phyloP scores from a whole-genome alignment of 2,113 vertebrate genomes.

The Tragelaphus imberbis region DNA sequence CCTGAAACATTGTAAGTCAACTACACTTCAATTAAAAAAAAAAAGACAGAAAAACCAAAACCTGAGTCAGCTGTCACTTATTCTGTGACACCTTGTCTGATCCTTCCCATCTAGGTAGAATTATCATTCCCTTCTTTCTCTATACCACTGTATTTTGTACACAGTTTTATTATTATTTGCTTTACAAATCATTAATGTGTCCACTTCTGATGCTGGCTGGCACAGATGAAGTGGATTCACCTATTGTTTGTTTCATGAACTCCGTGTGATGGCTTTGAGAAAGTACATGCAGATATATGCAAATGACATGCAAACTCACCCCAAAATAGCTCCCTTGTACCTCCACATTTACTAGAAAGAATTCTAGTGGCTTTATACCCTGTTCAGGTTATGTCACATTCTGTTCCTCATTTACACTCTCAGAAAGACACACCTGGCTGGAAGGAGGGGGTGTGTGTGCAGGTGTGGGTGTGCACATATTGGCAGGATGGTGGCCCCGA shows the following conservation, averaged over 20 bases:
- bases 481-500: rapidly evolving
- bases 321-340: not conserved
- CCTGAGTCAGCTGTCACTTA: not conserved
- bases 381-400: not conserved
- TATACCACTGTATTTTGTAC: not conserved
- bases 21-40: not conserved
- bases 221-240: not conserved
- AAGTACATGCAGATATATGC: slow-evolving; percentile 45
- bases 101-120: not conserved
- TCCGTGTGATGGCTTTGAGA: not conserved
- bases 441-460: not conserved
- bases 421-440: slow-evolving; percentile 39
- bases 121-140: not conserved
- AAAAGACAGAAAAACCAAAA: not conserved
- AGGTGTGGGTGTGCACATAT: rapidly evolving
- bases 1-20: not conserved
- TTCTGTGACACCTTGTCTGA: not conserved
- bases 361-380: not conserved
- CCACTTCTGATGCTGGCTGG: not conserved
- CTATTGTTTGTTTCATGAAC: not conserved
- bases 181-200: not conserved
- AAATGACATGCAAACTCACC: slow-evolving; percentile 12
- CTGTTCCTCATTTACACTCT: not conserved
- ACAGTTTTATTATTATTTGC: not conserved
- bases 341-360: slow-evolving; percentile 40